Evolutionary conservation across 2,888 invertebrate genomes (phyloP), one percentile per base, ranked within the genome.

Genomic region (Palloptera scutellata): DNA sequence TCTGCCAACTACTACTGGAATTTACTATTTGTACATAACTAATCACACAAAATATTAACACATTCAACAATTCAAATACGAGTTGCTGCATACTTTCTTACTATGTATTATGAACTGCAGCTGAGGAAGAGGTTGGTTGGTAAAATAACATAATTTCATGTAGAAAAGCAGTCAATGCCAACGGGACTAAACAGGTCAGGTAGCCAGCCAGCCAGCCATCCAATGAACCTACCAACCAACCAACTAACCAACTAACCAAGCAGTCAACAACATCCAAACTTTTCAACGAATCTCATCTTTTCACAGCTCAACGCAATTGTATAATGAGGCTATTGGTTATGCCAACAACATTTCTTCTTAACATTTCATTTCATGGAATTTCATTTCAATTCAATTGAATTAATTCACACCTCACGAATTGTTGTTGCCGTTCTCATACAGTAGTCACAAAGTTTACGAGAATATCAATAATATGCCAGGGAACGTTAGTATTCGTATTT

Each of bases 261-360:
- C 48, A 53, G 41, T 61, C 61, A 70, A 71, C 30, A 30, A 30
- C 6, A 30, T 30, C 6, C 30, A 30, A 30, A 30, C 30, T 30
- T n/a, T n/a, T 30, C 30, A 30, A 4, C 2, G 30, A 2, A 30
- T 30, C 30, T 30, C 30, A 30, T 30, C 77, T 79, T 79, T 81
- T 81, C 82, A 81, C 81, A 81, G 81, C 81, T 82, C 79, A 80
- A 81, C 81, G 81, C 81, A 78, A 81, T 79, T 77, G 78, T 73
- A 81, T 79, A 81, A 81, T 81, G 77, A 79, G 77, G 75, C 59
- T 69, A 59, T 62, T 70, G 54, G 52, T 66, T 64, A 13, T 58
- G 63, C 45, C 45, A 69, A 69, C 60, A 66, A 59, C 30, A 30
- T 30, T 30, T 57, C 42, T 55, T 30, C 51, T 57, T 30, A 48